A percentile compares a stretch with the other conserved stretches of the same genome.
Conservation (phyloP, 2,797 vertebrate species). For the Phylloscopus collybita region DNA sequence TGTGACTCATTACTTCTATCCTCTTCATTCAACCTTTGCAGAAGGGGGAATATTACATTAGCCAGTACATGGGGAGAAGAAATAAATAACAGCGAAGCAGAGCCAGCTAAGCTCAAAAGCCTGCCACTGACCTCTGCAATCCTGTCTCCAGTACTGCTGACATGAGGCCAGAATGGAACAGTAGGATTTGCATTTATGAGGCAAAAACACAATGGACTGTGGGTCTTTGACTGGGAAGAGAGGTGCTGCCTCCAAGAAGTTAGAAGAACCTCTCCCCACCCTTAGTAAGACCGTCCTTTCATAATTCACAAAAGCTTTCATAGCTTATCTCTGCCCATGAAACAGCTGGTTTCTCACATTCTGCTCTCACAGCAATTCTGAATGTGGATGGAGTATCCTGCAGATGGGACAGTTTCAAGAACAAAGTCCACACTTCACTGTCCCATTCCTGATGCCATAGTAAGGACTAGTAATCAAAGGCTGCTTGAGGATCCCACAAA, state of each 20-base stretch:
- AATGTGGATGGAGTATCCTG: not conserved
- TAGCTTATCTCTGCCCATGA: not conserved
- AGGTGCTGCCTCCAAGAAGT: not conserved
- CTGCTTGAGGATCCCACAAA: not conserved
- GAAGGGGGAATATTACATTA: not conserved
- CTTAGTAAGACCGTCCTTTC: not conserved
- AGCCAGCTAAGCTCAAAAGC: not conserved
- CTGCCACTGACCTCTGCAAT: not conserved
- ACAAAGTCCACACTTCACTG: not conserved
- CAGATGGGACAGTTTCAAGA: not conserved
- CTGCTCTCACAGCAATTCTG: not conserved
- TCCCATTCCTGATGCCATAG: not conserved
- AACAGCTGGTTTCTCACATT: not conserved
- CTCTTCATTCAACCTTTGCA: not conserved
- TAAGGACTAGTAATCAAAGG: not conserved
- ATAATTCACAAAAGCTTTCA: rapidly evolving
- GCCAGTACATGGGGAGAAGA: not conserved
- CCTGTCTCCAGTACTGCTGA: not conserved
- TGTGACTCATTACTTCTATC: constrained; percentile 9
- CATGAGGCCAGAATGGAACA: not conserved
- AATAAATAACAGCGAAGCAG: not conserved
- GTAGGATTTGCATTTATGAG: not conserved
- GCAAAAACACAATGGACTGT: not conserved
- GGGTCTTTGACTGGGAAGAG: not conserved
- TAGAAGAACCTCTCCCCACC: not conserved